Base-by-base conservation (phyloP, 2,797 vertebrate species). In the Typhlichthys subterraneus region DNA sequence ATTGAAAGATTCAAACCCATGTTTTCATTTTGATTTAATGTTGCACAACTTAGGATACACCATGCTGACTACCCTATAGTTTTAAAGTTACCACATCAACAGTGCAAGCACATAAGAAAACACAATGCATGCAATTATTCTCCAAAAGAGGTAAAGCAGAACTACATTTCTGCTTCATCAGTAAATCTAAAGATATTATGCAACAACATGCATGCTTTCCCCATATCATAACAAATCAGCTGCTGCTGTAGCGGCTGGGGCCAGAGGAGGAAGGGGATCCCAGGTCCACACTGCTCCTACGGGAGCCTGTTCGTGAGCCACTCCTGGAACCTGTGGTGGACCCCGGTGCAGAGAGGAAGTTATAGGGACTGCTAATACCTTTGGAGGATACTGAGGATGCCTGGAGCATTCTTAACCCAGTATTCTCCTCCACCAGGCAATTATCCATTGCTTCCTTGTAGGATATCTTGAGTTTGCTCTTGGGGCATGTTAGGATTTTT, bases 331-430 rank as follows among this genome's bases (percentile, higher is more conserved):
- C 94, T 0, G 93, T 85, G 19, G 88, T 87, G 12, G 95, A 96
- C 58, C 94, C 95, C 0, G 97, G 95, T 23, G 94, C 94, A 0
- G 96, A 96, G 14, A 93, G 92, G 63, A 94, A 78, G 23, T 96
- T 99, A 67, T 99, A 97, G 48, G 97, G 95, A 77, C 97, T 99
- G 67, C 95, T 97, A 83, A 99, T 94, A 38, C 96, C 96, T 88
- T 92, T 96, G 31, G 96, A 96, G 5, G 97, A 98, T 57, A 95
- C 68, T 0, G 93, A 92, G 56, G 95, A 93, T 0, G 97, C 97
- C 73, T 96, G 96, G 59, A 99, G 92, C 86, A 99, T 94, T 72
- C 91, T 93, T 13, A 99, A 80, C 5, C 95, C 94, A 0, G 93
- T 96, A 82, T 89, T 79, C 12, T 97, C 95, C 78, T 99, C 98